Conservation (phyloP, 2,113 vertebrate genomes). For the Dascyllus trimaculatus region DNA sequence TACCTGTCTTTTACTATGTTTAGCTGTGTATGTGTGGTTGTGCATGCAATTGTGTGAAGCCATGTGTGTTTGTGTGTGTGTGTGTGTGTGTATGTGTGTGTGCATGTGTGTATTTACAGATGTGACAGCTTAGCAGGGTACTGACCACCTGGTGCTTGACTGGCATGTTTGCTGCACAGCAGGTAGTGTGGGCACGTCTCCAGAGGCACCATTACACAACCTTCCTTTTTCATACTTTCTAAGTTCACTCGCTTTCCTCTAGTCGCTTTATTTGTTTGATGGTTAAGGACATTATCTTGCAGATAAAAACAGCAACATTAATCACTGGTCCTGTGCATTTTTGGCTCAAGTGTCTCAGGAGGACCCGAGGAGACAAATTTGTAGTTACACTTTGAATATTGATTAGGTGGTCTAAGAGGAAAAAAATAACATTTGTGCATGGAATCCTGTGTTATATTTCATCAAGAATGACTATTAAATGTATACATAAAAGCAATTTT, state of each 20-base stretch:
- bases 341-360: slow-evolving; percentile 11
- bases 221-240: slow-evolving; percentile 43
- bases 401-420: slow-evolving; percentile 9
- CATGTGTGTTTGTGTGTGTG: background rate
- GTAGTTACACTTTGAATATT: slow-evolving; percentile 12
- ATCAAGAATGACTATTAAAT: slow-evolving; percentile 1
- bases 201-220: slow-evolving; percentile 61
- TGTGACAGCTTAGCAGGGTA: slow-evolving; percentile 55
- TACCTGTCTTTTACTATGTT: slow-evolving; percentile 22
- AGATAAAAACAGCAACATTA: slow-evolving; percentile 24
- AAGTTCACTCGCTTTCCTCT: slow-evolving; percentile 26
- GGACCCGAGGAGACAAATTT: background rate
- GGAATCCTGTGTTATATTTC: background rate
- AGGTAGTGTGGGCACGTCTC: slow-evolving; percentile 53
- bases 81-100: slow-evolving; percentile 25
- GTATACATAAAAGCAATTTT: slow-evolving; percentile 12
- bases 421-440: slow-evolving; percentile 5
- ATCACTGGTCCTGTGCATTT: background rate
- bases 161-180: slow-evolving; percentile 65
- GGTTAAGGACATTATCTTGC: slow-evolving; percentile 32
- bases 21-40: slow-evolving; percentile 1
- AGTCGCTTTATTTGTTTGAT: slow-evolving; percentile 36
- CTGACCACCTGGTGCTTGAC: slow-evolving; percentile 73
- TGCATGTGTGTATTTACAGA: slow-evolving; percentile 45
- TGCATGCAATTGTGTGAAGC: background rate